Evolutionary conservation across 2,797 vertebrate genomes (phyloP), one percentile per base, ranked within the genome.

Genomic region (Cichlasoma orientale): DNA sequence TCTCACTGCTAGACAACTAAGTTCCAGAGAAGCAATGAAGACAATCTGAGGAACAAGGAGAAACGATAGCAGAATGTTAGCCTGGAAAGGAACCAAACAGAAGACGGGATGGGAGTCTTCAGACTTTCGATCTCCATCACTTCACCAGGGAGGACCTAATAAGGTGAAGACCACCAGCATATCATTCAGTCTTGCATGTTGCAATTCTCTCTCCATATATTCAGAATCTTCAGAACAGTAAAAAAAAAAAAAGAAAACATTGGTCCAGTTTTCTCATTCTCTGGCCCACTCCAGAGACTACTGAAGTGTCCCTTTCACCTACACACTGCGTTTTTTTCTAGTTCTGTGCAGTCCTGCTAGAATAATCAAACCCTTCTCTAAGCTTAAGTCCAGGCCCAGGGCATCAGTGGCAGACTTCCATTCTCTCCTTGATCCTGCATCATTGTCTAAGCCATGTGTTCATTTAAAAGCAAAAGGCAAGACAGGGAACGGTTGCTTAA

Each of bases 391-490:
- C 84, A 56, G 80, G 87, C 88, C 86, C 87, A 92, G 77, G 91
- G 84, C 85, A 92, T 92, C 89, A 88, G 76, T 47, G 53, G 69
- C 57, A 78, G 76, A 55, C 80, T 88, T 54, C 78, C 80, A 66
- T 80, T 84, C 79, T 79, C 61, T 41, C 90, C 93, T 91, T 94
- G 88, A 93, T 93, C 79, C 66, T 70, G 36, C 21, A 16, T 72
- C 79, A 85, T 52, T 66, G 27, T 86, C 29, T 73, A 77, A 83
- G 75, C 88, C 85, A 85, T 90, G 82, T 89, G 87, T 57, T 84
- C 73, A 70, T 75, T 72, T 47, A 31, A 75, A 68, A 88, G 77
- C 38, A 66, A 47, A 74, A 83, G 58, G 72, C 52, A 55, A 53
- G 61, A 83, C 12, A 68, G 59, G 71, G 75, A 89, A 82, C 31